These are phyloP conservation scores for Thalassoma bifasciatum DNA, from an alignment of 2,113 vertebrate species.

Conservation along the genomic window DNA sequence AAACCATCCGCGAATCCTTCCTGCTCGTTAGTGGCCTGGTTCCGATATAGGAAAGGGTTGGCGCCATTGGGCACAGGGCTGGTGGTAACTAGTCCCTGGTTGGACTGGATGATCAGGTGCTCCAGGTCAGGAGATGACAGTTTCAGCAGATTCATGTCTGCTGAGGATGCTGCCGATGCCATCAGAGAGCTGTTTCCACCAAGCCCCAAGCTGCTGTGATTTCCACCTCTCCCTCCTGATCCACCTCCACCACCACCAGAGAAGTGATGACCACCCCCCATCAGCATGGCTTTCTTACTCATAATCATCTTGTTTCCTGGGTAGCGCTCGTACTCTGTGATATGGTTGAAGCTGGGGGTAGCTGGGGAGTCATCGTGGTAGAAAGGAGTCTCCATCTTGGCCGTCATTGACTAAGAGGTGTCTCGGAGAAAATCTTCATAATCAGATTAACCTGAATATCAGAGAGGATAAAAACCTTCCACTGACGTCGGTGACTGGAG, in stretches of 20 bases:
- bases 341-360: constrained; percentile 68
- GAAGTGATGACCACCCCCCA: constrained; percentile 63
- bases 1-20: constrained; percentile 94
- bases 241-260: background rate
- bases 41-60: constrained; percentile 88
- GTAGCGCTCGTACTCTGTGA: constrained; percentile 78
- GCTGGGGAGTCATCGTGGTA: constrained; percentile 81
- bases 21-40: constrained; percentile 90
- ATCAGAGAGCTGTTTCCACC: constrained; percentile 30
- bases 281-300: constrained; percentile 79
- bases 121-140: constrained; percentile 92
- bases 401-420: constrained; percentile 62
- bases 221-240: constrained; percentile 40
- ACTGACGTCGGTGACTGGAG: constrained; percentile 48
- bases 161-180: constrained; percentile 28
- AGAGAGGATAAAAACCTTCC: constrained; percentile 63
- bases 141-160: constrained; percentile 90
- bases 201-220: constrained; percentile 43
- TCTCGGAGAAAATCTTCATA: constrained; percentile 74
- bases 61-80: constrained; percentile 66
- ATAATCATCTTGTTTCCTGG: constrained; percentile 78
- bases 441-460: constrained; percentile 77
- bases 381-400: constrained; percentile 84
- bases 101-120: constrained; percentile 93
- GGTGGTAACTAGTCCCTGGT: constrained; percentile 89